Evolutionary conservation across 2,113 vertebrate genomes (phyloP).

Genomic region (Bothrops jararaca): DNA sequence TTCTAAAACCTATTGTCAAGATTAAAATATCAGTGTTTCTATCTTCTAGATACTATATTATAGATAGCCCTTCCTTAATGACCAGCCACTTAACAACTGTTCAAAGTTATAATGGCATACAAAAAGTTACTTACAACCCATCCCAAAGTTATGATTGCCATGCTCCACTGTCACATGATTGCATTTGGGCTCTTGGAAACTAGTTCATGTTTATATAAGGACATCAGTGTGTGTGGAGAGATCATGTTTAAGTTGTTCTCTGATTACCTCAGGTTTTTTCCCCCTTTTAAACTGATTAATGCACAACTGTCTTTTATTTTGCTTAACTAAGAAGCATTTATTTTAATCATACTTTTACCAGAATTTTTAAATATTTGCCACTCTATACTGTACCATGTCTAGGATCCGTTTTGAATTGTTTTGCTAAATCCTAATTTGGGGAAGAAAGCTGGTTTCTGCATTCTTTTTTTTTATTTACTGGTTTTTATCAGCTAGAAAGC

Average conservation of each 20-base stretch:
- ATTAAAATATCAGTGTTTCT: background rate
- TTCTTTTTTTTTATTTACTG: background rate
- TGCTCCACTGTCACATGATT: background rate
- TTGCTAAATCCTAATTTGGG: background rate
- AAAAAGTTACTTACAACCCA: background rate
- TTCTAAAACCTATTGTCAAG: slow-evolving; percentile 47
- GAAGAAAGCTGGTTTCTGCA: background rate
- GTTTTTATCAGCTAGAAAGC: background rate
- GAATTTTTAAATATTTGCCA: background rate
- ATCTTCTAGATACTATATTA: background rate
- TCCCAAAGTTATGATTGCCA: background rate
- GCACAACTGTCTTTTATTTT: background rate
- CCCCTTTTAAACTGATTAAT: background rate
- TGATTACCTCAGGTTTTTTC: background rate
- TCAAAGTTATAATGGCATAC: too few species aligned
- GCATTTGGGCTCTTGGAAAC: background rate
- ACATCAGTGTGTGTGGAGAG: background rate
- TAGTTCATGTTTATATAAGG: background rate
- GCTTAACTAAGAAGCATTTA: background rate
- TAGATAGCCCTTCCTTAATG: background rate
- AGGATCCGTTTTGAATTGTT: background rate
- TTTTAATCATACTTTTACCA: background rate
- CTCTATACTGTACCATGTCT: background rate
- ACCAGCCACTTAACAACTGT: background rate
- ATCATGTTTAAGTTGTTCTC: background rate